Evolutionary conservation across 2,797 vertebrate species (phyloP), one percentile per base, ranked within the genome.

Genomic region (Megalops cyprinoides): DNA sequence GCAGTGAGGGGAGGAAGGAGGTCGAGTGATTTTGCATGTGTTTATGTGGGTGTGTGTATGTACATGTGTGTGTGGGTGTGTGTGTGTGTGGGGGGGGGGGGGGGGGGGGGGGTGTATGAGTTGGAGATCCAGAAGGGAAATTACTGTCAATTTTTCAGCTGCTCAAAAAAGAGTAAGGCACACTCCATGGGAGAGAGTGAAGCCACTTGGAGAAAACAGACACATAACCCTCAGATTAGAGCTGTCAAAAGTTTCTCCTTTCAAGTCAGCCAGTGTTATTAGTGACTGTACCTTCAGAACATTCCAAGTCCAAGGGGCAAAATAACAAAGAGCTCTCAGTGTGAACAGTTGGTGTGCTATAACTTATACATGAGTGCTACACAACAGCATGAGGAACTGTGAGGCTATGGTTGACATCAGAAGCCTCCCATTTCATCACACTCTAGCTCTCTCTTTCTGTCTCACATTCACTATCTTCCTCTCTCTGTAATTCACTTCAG

Each of bases 301-400:
- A 48, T 25, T 74, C 71, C 71, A 48, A 28, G 71, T 48, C 44
- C 71, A 42, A 74, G n/a, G 71, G 71, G 71, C 71, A 48, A 48
- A 74, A 28, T 74, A 48, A 49, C 71, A 74, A 25, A 74, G 71
- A 49, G 71, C n/a, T 48, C 71, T 25, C 42, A 0, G 42, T 28
- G 23, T 28, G 69, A 74, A 84, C 85, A 87, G 88, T 87, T 87
- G 86, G 86, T 58, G 44, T 76, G 74, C 79, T 73, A 85, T 87
- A 76, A 88, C 85, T 88, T 87, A 87, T 86, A 84, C 79, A 88
- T 87, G 85, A 89, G 62, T 48, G 5, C 0, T 34, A 15, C 49
- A 18, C 28, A 44, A 8, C 46, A 25, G 34, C 58, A 9, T 1
- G 18, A 31, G 23, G 28, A 14, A 55, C 23, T 12, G 14, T 55